phyloP scores from a whole-genome alignment of 2,888 invertebrate genomes.

The Cephus rjabovi region DNA sequence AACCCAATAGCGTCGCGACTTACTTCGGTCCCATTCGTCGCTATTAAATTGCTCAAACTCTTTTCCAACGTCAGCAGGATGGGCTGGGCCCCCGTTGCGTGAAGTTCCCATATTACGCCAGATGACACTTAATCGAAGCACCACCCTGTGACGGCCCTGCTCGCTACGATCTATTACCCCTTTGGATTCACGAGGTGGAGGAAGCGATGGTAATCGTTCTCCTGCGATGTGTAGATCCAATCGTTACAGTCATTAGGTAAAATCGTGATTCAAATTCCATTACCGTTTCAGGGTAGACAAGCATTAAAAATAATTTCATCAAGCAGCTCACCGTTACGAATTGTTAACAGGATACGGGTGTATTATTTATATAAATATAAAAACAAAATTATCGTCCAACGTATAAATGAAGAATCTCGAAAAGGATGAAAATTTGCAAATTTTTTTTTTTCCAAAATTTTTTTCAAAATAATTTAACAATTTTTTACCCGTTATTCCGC shows the following conservation, averaged over 20 bases:
- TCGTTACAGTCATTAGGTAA: neutral
- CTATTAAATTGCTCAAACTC: slow-evolving; percentile 36
- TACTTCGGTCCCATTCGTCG: slow-evolving; percentile 34
- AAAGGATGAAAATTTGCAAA: no score
- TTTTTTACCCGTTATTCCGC: no score
- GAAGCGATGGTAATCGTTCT: neutral
- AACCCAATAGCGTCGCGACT: slow-evolving; percentile 26
- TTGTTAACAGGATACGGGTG: rapidly evolving
- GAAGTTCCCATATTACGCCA: slow-evolving; percentile 38
- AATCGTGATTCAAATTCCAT: neutral
- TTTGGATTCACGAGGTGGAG: neutral
- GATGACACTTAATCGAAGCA: slow-evolving; percentile 43
- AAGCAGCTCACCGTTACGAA: neutral
- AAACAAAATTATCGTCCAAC: no score
- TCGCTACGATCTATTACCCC: slow-evolving; percentile 21
- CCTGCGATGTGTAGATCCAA: neutral
- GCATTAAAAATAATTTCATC: neutral
- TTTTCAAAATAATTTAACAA: no score
- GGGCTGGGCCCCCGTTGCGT: slow-evolving; percentile 41
- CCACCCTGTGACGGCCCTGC: slow-evolving; percentile 47
- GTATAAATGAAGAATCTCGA: no score
- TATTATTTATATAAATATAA: neutral
- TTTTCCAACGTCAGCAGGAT: slow-evolving; percentile 42
- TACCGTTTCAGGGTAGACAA: neutral
- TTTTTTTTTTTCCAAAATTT: no score